Evolutionary conservation across 2,113 vertebrate genomes (phyloP).

Genomic region (Chaenogobius annularis): DNA sequence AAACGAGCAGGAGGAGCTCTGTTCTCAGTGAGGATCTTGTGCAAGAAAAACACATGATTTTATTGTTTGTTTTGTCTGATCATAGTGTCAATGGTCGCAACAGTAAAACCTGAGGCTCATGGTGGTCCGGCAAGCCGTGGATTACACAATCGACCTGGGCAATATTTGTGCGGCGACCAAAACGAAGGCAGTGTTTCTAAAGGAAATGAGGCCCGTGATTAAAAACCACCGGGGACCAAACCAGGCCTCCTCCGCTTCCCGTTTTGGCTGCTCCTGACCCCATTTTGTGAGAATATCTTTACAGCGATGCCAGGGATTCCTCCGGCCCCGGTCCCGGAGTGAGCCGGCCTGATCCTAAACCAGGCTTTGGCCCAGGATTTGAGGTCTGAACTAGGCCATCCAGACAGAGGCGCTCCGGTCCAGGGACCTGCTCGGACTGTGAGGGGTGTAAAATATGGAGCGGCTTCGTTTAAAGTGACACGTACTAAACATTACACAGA

Average conservation of each 20-base stretch:
- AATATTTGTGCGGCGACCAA: neutral
- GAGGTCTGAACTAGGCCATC: slow-evolving; percentile 38
- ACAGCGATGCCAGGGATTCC: slow-evolving; percentile 19
- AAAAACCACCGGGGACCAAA: neutral
- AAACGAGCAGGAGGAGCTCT: no score
- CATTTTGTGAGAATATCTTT: slow-evolving; percentile 39
- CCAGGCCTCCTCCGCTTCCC: slow-evolving; percentile 12
- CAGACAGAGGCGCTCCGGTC: slow-evolving; percentile 57
- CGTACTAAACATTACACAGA: no score
- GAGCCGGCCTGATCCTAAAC: slow-evolving; percentile 26
- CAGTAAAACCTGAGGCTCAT: no score
- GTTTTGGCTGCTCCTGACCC: slow-evolving; percentile 14
- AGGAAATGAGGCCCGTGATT: slow-evolving; percentile 49
- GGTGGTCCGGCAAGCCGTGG: no score
- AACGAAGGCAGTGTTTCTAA: slow-evolving; percentile 8
- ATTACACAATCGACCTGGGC: no score
- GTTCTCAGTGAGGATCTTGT: no score
- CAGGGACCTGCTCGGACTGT: slow-evolving; percentile 50
- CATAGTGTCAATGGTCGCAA: no score
- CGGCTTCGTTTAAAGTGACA: neutral
- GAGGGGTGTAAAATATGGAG: slow-evolving; percentile 33
- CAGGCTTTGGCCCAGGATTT: slow-evolving; percentile 21
- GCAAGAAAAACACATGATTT: no score
- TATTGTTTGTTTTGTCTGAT: no score
- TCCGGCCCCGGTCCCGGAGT: slow-evolving; percentile 16